Evolutionary conservation across 2,797 vertebrate species (phyloP), one percentile per base, ranked within the genome.

Genomic region (Hybognathus amarus): DNA sequence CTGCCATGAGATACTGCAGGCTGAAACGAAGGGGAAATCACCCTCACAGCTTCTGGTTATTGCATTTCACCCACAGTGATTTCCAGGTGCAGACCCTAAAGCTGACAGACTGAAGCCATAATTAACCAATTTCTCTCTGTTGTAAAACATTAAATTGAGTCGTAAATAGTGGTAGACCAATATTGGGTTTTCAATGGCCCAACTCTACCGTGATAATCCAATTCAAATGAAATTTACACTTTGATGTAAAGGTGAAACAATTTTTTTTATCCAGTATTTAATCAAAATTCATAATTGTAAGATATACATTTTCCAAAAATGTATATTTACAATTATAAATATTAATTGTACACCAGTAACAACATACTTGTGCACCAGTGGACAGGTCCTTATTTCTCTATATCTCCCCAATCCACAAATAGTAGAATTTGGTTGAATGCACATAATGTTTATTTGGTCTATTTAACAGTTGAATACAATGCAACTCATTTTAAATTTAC

Each of bases 41-140:
- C 54, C 8, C 74, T 42, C n/a, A 45, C 5, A 0, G 75, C 5
- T 5, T 63, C 2, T 2, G 38, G n/a, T 61, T 45, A 13, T 30
- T 63, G 56, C n/a, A 45, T 63, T 45, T 40, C 2, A 59, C 33
- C 22, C 13, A n/a, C 71, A 54, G 45, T 71, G 45, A 30, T 20
- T 54, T 76, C 22, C 74, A 76, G 54, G 22, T 76, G 36, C 50
- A 59, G 38, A 18, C 42, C 9, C n/a, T 63, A 63, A 77, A 45
- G 24, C 5, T 30, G 38, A 77, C 42, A 69, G 5, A 75, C 20
- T n/a, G 9, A 77, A n/a, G 38, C 56, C 12, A 1, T 30, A 27
- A 77, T 77, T 63, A 45, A 5, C 5, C 18, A 11, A 77, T 38
- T 17, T 15, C 0, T n/a, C 50, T 24, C 7, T 10, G 6, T 9